Evolutionary conservation across 1,140 invertebrate species (phyloP).

Genomic region (Dendrolimus kikuchii): DNA sequence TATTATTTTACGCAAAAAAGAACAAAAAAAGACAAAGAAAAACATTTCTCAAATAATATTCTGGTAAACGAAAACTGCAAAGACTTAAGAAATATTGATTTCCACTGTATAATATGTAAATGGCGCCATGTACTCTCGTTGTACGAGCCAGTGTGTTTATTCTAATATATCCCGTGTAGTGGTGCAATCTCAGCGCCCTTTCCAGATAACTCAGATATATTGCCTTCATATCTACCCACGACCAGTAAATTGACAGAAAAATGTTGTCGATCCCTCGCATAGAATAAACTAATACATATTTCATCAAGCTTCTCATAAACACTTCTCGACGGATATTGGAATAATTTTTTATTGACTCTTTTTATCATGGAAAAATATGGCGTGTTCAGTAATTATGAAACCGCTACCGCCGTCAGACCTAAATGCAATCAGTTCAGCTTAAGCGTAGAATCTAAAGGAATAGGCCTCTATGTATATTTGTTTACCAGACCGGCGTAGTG

Average conservation of each 20-base stretch:
- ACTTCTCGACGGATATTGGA: neutral
- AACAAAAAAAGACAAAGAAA: no score
- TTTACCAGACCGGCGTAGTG: conserved; percentile 14
- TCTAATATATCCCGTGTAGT: conserved; percentile 26
- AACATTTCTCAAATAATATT: no score
- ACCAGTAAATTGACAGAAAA: conserved; percentile 42
- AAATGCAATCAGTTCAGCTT: conserved; percentile 18
- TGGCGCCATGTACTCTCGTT: conserved; percentile 1
- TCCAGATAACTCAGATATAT: conserved; percentile 40
- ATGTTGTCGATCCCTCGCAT: conserved; percentile 34
- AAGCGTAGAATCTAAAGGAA: conserved; percentile 9
- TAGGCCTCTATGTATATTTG: conserved; percentile 23
- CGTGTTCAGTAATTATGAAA: no score
- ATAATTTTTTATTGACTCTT: no score
- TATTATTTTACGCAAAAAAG: no score
- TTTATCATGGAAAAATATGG: no score
- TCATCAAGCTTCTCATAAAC: conserved; percentile 28
- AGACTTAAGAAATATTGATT: conserved; percentile 7
- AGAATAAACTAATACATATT: conserved; percentile 41
- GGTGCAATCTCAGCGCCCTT: conserved; percentile 38
- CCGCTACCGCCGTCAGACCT: conserved; percentile 7
- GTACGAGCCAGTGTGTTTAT: conserved; percentile 9
- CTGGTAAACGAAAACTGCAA: neutral
- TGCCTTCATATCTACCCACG: conserved; percentile 33
- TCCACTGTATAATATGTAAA: conserved; percentile 10